phyloP scores from a whole-genome alignment of 2,113 vertebrate genomes.

The Xenus cinereus region DNA sequence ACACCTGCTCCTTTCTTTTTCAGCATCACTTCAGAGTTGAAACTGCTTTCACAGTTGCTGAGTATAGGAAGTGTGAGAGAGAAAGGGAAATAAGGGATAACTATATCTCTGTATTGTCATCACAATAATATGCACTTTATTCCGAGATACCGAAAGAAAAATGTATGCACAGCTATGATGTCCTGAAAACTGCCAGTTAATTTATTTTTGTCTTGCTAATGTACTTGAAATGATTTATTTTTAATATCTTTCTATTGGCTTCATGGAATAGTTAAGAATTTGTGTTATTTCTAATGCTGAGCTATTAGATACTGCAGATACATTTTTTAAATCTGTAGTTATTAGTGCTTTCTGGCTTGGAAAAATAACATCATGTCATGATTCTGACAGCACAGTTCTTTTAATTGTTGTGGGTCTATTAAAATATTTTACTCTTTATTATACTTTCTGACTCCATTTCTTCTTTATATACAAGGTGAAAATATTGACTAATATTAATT shows the following conservation, averaged over 20 bases:
- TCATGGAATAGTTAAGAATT: background rate
- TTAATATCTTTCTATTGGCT: background rate
- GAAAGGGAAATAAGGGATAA: background rate
- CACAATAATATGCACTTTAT: background rate
- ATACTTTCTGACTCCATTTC: background rate
- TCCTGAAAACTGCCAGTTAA: background rate
- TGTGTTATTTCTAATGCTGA: background rate
- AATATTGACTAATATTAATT: background rate
- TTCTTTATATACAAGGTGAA: background rate
- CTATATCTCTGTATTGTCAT: background rate
- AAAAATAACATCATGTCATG: background rate
- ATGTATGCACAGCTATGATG: background rate
- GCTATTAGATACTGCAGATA: background rate
- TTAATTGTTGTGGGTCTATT: background rate
- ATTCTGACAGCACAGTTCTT: background rate
- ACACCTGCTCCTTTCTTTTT: slow-evolving; percentile 16
- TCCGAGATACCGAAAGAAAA: background rate
- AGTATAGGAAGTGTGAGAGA: background rate
- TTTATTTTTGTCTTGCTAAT: background rate
- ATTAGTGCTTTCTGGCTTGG: background rate
- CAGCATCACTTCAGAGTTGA: background rate
- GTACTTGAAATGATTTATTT: background rate
- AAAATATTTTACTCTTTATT: background rate
- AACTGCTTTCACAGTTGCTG: background rate
- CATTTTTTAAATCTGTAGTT: background rate